These are phyloP conservation scores for Gryllus bimaculatus DNA, from an alignment of 1,140 invertebrate species.

Conservation along the genomic window DNA sequence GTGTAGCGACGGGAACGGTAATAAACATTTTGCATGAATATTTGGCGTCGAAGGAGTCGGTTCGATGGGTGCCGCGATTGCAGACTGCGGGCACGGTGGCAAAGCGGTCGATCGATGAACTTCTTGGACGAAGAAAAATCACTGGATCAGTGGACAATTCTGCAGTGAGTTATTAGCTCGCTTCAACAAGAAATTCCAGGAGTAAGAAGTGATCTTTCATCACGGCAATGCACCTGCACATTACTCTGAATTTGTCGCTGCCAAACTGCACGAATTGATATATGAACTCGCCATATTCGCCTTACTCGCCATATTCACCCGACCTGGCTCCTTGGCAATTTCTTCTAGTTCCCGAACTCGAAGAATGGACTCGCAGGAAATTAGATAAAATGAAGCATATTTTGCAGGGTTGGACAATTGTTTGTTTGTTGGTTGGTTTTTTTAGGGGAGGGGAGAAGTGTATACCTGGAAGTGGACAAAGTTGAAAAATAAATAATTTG, in stretches of 20 bases:
- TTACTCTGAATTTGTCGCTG: slow-evolving; percentile 26
- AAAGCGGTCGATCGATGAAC: too few relatives aligned
- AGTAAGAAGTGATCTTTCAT: slow-evolving; percentile 34
- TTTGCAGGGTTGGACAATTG: slow-evolving; percentile 24
- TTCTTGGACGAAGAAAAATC: not conserved
- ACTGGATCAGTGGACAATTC: slow-evolving; percentile 6
- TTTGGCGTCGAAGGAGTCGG: slow-evolving; percentile 13
- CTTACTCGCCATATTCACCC: slow-evolving; percentile 36
- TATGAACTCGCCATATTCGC: slow-evolving; percentile 39
- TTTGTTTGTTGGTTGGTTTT: slow-evolving; percentile 13
- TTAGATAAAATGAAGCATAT: slow-evolving; percentile 22
- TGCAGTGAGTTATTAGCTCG: slow-evolving; percentile 9
- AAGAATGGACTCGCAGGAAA: slow-evolving; percentile 16
- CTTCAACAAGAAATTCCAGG: not conserved
- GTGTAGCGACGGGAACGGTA: not conserved
- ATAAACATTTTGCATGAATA: slow-evolving; percentile 11
- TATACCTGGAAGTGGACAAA: slow-evolving; percentile 23
- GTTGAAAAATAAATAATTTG: slow-evolving; percentile 21
- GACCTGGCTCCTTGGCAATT: slow-evolving; percentile 37
- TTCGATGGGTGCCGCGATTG: slow-evolving; percentile 8
- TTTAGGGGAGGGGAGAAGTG: slow-evolving; percentile 19
- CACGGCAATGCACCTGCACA: slow-evolving; percentile 34
- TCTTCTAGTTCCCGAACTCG: slow-evolving; percentile 29
- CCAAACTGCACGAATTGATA: slow-evolving; percentile 31
- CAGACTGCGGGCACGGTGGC: not conserved